Evolutionary conservation across 2,797 vertebrate species (phyloP), one percentile per base, ranked within the genome.

Genomic region (Sebastes kiyomatsui): DNA sequence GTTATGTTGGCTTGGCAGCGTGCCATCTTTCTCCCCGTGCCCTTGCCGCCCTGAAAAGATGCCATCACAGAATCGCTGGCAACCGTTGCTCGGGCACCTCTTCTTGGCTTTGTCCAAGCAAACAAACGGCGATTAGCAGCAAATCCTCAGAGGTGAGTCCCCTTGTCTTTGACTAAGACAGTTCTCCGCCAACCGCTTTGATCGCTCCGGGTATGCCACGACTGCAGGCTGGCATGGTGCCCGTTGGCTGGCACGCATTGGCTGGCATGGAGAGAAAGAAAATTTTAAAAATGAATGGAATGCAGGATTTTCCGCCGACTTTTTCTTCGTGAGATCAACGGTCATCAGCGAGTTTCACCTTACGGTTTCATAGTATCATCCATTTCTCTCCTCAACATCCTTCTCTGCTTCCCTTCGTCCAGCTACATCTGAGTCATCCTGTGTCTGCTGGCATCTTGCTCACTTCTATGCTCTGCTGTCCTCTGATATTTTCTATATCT

Each of bases 81-180:
- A 90, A 88, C 84, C 72, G 84, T 92, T 89, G 87, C 88, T 82
- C 7, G 72, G 92, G 89, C 91, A 92, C 80, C 66, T 81, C 81
- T 76, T 90, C 59, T 87, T 80, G 86, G 87, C 90, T 93, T 93
- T 92, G 90, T 94, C 87, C 81, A 73, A 61, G 81, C 83, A 92
- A 92, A 92, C 88, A 93, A 93, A 90, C 49, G 54, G 52, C 62
- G 83, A 90, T 88, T 90, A 87, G 87, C 84, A 52, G 68, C 65
- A 90, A 93, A 93, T 94, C 90, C 93, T 92, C 75, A 22, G 80
- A 90, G 90, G 92, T 92, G 87, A 92, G 83, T 91, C 86, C 79
- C 67, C 78, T 82, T 78, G 88, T 88, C 83, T 91, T 81, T 65
- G 70, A 79, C 69, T 30, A 30, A 60, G 81, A 90, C 84, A 62